Percentiles rank a stretch among this genome's conserved stretches.
Evolutionary conservation across 2,888 invertebrate genomes (phyloP).

Genomic region (Agrotis puta): DNA sequence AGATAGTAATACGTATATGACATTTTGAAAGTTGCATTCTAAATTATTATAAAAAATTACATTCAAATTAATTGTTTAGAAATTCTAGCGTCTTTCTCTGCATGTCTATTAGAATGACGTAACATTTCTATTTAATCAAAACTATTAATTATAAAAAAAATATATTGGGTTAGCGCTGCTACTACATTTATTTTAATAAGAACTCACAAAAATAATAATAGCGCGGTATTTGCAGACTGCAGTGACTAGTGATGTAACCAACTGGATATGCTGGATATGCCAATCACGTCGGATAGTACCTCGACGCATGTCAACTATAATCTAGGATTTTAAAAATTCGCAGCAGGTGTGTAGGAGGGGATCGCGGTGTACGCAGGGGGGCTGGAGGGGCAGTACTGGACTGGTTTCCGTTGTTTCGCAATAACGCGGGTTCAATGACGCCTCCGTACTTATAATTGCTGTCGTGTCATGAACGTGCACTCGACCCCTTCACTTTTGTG

Average conservation of each 20-base stretch:
- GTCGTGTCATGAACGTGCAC: conserved; percentile 84
- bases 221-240: conserved; percentile 67
- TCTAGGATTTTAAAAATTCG: conserved; percentile 90
- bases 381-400: conserved; percentile 74
- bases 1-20: not conserved
- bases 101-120: conserved; percentile 44
- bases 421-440: conserved; percentile 90
- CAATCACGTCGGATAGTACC: conserved; percentile 80
- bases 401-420: conserved; percentile 91
- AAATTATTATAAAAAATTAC: conserved; percentile 32
- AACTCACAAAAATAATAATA: conserved; percentile 30
- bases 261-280: conserved; percentile 80
- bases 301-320: conserved; percentile 88
- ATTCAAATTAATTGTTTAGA: conserved; percentile 54
- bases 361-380: conserved; percentile 58
- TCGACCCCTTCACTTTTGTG: conserved; percentile 80
- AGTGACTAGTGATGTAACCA: conserved; percentile 82
- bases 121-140: conserved; percentile 45
- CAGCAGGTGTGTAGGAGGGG: conserved; percentile 83
- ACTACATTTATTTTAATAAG: conserved; percentile 23
- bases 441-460: conserved; percentile 86
- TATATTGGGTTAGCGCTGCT: not conserved
- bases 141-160: conserved; percentile 29
- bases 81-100: conserved; percentile 40
- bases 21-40: conserved; percentile 28